Evolutionary conservation across 2,113 vertebrate species (phyloP).

Genomic region (Callospermophilus lateralis): DNA sequence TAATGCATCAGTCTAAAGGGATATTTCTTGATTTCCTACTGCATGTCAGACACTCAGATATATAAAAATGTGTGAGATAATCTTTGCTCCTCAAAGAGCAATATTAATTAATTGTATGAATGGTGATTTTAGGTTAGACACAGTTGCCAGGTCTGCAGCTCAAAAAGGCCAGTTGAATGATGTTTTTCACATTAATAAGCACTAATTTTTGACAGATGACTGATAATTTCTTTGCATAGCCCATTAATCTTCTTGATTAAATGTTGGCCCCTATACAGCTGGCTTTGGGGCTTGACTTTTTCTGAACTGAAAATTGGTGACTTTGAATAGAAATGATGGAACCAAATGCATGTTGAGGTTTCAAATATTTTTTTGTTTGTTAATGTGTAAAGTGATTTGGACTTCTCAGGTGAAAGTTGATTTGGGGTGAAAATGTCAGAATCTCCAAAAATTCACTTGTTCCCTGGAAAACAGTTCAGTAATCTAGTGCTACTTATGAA

Average conservation of each 20-base stretch:
- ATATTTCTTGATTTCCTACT: slow-evolving; percentile 20
- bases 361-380: slow-evolving; percentile 9
- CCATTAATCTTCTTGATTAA: slow-evolving; percentile 47
- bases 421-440: slow-evolving; percentile 51
- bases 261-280: not conserved
- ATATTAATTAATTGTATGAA: slow-evolving; percentile 46
- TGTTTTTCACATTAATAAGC: slow-evolving; percentile 58
- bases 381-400: slow-evolving; percentile 8
- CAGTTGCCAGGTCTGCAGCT: not conserved
- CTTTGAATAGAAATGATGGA: not conserved
- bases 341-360: not conserved
- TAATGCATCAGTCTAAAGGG: not conserved
- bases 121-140: slow-evolving; percentile 45
- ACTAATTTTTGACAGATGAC: slow-evolving; percentile 44
- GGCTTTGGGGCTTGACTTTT: not conserved
- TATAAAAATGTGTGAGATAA: not conserved
- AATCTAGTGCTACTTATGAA: not conserved
- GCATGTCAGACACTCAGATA: not conserved
- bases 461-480: slow-evolving; percentile 7
- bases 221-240: slow-evolving; percentile 37
- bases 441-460: not conserved
- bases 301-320: not conserved
- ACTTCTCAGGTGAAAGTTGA: not conserved
- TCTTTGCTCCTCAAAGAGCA: slow-evolving; percentile 42
- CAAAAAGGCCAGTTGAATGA: slow-evolving; percentile 24